Conservation (phyloP, 2,113 vertebrate species). For the Hucho hucho region DNA sequence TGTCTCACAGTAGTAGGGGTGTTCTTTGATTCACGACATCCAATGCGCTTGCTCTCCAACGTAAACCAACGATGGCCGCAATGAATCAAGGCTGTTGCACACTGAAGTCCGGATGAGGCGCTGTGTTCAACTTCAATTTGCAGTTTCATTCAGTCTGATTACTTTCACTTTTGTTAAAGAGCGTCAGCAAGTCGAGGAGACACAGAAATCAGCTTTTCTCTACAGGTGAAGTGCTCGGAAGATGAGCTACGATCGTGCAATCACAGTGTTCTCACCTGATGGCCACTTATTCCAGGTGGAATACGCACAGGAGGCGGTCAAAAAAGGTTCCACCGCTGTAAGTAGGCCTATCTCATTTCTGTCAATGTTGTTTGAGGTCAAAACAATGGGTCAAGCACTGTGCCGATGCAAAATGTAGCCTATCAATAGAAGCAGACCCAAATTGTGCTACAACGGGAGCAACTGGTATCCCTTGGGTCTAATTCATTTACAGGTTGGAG, state of each 20-base stretch:
- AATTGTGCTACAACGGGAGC: no score
- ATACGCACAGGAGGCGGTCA: conserved; percentile 86
- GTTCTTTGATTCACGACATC: conserved; percentile 41
- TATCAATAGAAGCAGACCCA: neutral
- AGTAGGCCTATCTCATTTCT: conserved; percentile 32
- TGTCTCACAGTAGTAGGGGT: conserved; percentile 15
- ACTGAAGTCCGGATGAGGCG: conserved; percentile 46
- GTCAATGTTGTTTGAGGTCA: no score
- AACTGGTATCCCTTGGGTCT: no score
- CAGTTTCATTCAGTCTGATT: conserved; percentile 54
- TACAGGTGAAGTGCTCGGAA: neutral
- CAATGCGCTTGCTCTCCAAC: conserved; percentile 19
- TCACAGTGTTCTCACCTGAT: conserved; percentile 86
- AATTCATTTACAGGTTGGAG: conserved; percentile 74
- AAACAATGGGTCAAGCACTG: no score
- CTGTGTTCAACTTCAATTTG: conserved; percentile 50
- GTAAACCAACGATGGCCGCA: conserved; percentile 5
- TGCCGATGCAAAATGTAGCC: neutral
- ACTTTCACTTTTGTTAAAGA: conserved; percentile 51
- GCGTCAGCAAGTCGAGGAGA: neutral
- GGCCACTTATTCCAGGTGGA: conserved; percentile 87
- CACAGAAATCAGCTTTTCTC: no score
- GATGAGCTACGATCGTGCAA: conserved; percentile 86
- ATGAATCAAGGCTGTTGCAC: conserved; percentile 10
- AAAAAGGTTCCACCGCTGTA: conserved; percentile 85